Conservation (phyloP, 2,888 invertebrate genomes). For the Rhopalosiphum nymphaeae region DNA sequence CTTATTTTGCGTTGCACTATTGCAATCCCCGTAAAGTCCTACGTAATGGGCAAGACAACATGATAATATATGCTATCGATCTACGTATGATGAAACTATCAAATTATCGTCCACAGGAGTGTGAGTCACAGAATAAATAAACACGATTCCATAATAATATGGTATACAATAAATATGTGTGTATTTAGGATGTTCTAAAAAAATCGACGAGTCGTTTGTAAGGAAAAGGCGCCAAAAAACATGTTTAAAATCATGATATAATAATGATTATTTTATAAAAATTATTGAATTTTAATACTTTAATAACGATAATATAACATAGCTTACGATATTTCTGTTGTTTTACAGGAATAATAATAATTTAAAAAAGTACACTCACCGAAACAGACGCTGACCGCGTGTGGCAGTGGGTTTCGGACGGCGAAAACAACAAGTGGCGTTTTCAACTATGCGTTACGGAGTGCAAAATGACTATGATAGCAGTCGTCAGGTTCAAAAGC, state of each 20-base stretch:
- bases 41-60: background rate
- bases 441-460: background rate
- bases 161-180: background rate
- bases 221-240: background rate
- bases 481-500: background rate
- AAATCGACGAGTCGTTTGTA: background rate
- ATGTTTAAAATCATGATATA: background rate
- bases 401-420: background rate
- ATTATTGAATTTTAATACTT: background rate
- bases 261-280: background rate
- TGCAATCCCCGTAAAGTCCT: background rate
- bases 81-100: background rate
- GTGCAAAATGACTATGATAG: background rate
- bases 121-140: background rate
- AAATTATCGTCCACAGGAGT: background rate
- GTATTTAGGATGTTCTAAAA: background rate
- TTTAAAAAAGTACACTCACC: background rate
- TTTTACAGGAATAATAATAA: background rate
- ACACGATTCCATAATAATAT: background rate
- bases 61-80: background rate
- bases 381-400: background rate
- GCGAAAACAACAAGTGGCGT: slow-evolving; percentile 33
- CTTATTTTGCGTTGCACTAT: background rate
- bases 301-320: background rate
- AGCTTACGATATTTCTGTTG: background rate